A percentile compares a stretch with the other conserved stretches of the same genome.
phyloP scores from a whole-genome alignment of 1,140 invertebrate species.

The Condylostylus longicornis region DNA sequence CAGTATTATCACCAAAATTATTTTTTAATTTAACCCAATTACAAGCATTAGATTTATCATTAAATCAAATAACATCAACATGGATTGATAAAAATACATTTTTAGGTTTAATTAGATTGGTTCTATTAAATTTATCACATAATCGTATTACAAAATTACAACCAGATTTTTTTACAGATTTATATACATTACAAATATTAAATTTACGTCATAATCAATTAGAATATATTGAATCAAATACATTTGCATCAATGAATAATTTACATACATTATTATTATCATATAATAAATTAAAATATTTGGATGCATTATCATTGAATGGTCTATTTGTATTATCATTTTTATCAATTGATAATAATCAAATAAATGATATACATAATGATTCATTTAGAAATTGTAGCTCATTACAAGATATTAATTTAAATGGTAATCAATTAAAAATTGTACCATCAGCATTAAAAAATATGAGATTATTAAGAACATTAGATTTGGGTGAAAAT shows the following conservation, averaged over 20 bases:
- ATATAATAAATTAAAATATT: conserved; percentile 58
- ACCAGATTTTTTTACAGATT: conserved; percentile 60
- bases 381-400: conserved; percentile 71
- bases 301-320: conserved; percentile 62
- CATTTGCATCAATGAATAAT: conserved; percentile 70
- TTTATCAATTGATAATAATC: conserved; percentile 66
- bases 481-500: conserved; percentile 74
- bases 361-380: conserved; percentile 54
- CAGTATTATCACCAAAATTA: conserved; percentile 59
- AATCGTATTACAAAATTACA: conserved; percentile 69
- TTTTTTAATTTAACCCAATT: conserved; percentile 74
- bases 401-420: conserved; percentile 67
- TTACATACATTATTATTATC: conserved; percentile 65
- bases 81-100: conserved; percentile 74
- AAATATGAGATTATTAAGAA: conserved; percentile 56
- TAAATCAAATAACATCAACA: conserved; percentile 68
- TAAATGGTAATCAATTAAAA: conserved; percentile 68
- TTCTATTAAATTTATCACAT: conserved; percentile 69
- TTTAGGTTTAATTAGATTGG: conserved; percentile 68
- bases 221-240: conserved; percentile 60
- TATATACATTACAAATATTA: conserved; percentile 68
- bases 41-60: conserved; percentile 69
- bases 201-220: conserved; percentile 65
- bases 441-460: conserved; percentile 62
- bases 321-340: conserved; percentile 62